Percentiles rank a stretch among this genome's conserved stretches.
Conservation (phyloP, 2,888 invertebrate species). For the Pheosia tremula region DNA sequence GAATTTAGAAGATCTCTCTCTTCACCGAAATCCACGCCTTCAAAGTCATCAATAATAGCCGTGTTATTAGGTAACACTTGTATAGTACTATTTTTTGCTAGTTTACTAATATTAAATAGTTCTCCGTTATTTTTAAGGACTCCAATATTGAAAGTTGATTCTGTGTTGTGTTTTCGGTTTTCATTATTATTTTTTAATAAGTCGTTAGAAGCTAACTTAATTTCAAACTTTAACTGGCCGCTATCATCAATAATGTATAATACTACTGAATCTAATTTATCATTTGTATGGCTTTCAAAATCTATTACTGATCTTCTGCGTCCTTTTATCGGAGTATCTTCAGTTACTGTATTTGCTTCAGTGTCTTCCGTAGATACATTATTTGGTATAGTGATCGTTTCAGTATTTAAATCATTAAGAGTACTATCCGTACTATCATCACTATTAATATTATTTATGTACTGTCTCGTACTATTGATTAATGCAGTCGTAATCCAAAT, state of each 20-base stretch:
- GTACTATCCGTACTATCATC: neutral
- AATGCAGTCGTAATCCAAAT: neutral
- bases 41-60: slow-evolving; percentile 29
- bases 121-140: slow-evolving; percentile 10
- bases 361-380: neutral
- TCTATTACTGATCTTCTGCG: slow-evolving; percentile 46
- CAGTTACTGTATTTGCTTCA: neutral
- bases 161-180: slow-evolving; percentile 11
- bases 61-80: slow-evolving; percentile 46
- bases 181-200: slow-evolving; percentile 14
- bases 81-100: slow-evolving; percentile 35
- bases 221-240: slow-evolving; percentile 50
- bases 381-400: neutral
- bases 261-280: slow-evolving; percentile 31
- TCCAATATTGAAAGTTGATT: slow-evolving; percentile 10
- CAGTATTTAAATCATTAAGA: neutral
- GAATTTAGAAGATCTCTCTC: slow-evolving; percentile 8
- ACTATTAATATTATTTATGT: neutral
- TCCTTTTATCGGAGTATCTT: slow-evolving; percentile 38
- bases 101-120: slow-evolving; percentile 8
- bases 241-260: slow-evolving; percentile 51
- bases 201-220: slow-evolving; percentile 45
- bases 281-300: slow-evolving; percentile 13
- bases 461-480: neutral
- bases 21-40: slow-evolving; percentile 3